A percentile compares a stretch with the other conserved stretches of the same genome.
Evolutionary conservation across 2,797 vertebrate genomes (phyloP).

Genomic region (Phalanger gymnotis): DNA sequence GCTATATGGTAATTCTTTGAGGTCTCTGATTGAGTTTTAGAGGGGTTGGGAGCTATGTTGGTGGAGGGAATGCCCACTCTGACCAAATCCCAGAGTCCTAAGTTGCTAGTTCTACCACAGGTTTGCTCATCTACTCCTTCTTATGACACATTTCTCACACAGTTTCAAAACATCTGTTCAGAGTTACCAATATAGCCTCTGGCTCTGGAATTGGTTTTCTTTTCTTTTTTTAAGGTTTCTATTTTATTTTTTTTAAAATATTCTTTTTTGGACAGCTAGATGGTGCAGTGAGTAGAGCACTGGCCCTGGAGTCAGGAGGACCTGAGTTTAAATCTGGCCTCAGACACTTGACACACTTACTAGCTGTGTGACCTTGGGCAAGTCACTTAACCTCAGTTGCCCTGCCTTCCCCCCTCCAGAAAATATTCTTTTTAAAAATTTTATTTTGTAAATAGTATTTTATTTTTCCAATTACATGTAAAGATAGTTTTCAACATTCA

Average conservation of each 20-base stretch:
- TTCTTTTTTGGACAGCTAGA: too few relatives aligned
- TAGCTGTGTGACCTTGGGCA: too few relatives aligned
- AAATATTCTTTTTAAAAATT: background rate
- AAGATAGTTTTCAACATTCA: background rate
- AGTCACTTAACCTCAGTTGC: too few relatives aligned
- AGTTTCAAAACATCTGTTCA: background rate
- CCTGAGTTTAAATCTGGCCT: too few relatives aligned
- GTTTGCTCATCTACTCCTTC: background rate
- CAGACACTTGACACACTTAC: too few relatives aligned
- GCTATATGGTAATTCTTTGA: background rate
- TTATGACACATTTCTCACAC: background rate
- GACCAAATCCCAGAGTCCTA: background rate
- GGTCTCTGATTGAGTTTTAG: background rate
- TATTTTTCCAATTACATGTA: background rate
- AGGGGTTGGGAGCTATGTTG: background rate
- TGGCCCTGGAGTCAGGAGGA: too few relatives aligned
- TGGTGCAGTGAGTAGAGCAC: too few relatives aligned
- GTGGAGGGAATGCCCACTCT: background rate
- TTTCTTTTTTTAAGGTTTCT: background rate
- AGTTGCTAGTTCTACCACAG: background rate
- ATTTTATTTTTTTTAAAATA: background rate
- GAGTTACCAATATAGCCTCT: background rate
- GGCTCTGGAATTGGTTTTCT: background rate
- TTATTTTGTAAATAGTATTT: background rate
- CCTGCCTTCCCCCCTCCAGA: too few relatives aligned